A percentile compares a stretch with the other conserved stretches of the same genome.
Conservation (phyloP, 2,888 invertebrate species). For the Lasioglossum morio region DNA sequence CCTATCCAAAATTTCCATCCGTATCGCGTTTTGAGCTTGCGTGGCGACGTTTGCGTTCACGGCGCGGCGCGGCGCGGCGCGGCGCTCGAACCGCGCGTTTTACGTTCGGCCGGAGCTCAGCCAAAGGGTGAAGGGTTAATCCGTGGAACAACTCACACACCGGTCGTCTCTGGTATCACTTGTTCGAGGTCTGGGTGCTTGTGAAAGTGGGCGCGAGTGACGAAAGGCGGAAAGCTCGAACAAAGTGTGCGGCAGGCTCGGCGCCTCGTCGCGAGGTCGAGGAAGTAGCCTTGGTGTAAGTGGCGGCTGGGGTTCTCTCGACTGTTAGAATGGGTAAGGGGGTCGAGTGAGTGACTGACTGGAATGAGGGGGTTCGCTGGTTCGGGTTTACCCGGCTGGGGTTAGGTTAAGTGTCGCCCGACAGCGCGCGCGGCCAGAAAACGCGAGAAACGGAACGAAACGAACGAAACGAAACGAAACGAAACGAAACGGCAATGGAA, state of each 20-base stretch:
- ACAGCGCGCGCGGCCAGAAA: slow-evolving; percentile 39
- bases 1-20: background rate
- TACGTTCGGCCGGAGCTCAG: background rate
- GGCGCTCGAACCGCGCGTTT: background rate
- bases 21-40: background rate
- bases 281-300: slow-evolving; percentile 63
- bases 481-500: slow-evolving; percentile 1
- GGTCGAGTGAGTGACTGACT: slow-evolving; percentile 69
- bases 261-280: slow-evolving; percentile 26
- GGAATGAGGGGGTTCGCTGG: slow-evolving; percentile 66
- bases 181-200: background rate
- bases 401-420: slow-evolving; percentile 64
- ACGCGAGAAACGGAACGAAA: slow-evolving; percentile 23
- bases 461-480: background rate
- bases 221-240: slow-evolving; percentile 55
- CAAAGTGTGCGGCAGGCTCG: slow-evolving; percentile 40
- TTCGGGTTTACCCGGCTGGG: slow-evolving; percentile 54
- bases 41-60: background rate
- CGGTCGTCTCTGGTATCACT: slow-evolving; percentile 6
- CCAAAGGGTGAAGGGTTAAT: background rate
- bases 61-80: too few relatives aligned
- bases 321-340: slow-evolving; percentile 49
- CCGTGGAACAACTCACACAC: background rate
- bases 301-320: slow-evolving; percentile 55
- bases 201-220: background rate